Conservation (phyloP, 2,113 vertebrate genomes). For the Erpornis zantholeuca region DNA sequence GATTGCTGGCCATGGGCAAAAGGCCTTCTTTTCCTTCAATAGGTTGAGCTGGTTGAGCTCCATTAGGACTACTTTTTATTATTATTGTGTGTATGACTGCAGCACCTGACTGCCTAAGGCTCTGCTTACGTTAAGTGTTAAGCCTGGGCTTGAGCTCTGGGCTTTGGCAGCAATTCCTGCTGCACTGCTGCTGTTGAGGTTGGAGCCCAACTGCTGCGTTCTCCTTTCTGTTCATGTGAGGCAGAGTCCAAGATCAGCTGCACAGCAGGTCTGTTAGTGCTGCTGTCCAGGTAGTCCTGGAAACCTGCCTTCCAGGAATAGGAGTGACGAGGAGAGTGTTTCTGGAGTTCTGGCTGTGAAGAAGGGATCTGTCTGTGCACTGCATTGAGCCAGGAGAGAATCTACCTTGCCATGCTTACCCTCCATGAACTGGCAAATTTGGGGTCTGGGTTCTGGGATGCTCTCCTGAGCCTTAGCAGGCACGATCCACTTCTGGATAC, state of each 20-base stretch:
- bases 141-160: conserved; percentile 60
- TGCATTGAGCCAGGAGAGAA: background rate
- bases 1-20: background rate
- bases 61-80: conserved; percentile 52
- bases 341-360: background rate
- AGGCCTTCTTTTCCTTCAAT: conserved; percentile 15
- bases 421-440: background rate
- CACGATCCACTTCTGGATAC: background rate
- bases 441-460: background rate
- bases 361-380: background rate
- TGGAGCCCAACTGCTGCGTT: background rate
- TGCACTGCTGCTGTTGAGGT: background rate
- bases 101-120: conserved; percentile 67
- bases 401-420: background rate
- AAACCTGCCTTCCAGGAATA: conserved; percentile 35
- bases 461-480: background rate
- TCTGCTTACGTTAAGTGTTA: conserved; percentile 60
- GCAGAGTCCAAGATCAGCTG: conserved; percentile 37
- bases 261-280: background rate
- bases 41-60: conserved; percentile 32
- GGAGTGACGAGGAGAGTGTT: background rate
- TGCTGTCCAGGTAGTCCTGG: conserved; percentile 20
- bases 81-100: conserved; percentile 42
- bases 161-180: conserved; percentile 57
- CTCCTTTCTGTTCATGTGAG: background rate